These are phyloP conservation scores for Gasterosteus aculeatus DNA, from an alignment of 2,113 vertebrate species.

Conservation along the genomic window DNA sequence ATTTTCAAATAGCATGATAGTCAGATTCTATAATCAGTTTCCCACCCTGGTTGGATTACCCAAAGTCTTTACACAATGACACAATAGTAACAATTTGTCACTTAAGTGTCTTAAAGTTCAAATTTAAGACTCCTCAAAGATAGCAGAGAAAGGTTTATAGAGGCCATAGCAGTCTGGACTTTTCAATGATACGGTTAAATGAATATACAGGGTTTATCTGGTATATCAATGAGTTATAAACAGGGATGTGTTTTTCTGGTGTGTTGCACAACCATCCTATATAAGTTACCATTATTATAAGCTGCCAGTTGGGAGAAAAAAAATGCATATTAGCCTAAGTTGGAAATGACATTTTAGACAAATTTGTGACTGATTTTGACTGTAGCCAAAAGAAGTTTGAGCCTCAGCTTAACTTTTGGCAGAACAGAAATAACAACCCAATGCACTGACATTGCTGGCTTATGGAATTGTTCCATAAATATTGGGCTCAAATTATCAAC, in stretches of 20 bases:
- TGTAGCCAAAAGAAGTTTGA: slow-evolving; percentile 11
- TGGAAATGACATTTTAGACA: slow-evolving; percentile 22
- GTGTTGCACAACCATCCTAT: background rate
- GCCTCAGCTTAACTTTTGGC: slow-evolving; percentile 5
- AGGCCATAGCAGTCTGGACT: slow-evolving; percentile 32
- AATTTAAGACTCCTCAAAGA: slow-evolving; percentile 65
- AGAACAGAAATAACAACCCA: slow-evolving; percentile 37
- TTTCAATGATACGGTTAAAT: slow-evolving; percentile 6
- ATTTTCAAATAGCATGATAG: slow-evolving; percentile 51
- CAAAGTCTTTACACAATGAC: slow-evolving; percentile 61
- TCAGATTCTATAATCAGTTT: slow-evolving; percentile 68
- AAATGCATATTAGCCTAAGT: slow-evolving; percentile 35
- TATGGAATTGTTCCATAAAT: slow-evolving; percentile 27
- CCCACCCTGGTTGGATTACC: slow-evolving; percentile 77
- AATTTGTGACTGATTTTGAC: background rate
- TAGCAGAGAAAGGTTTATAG: slow-evolving; percentile 57
- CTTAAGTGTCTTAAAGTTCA: slow-evolving; percentile 50
- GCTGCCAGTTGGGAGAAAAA: slow-evolving; percentile 25
- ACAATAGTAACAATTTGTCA: slow-evolving; percentile 65
- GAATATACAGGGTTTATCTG: background rate
- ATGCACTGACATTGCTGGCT: slow-evolving; percentile 40
- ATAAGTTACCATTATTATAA: slow-evolving; percentile 31
- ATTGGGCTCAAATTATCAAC: slow-evolving; percentile 38
- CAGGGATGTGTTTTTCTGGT: slow-evolving; percentile 22
- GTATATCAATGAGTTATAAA: background rate